Evolutionary conservation across 92 coral and sea anemone species (phyloP).

Genomic region (Muricea muricata): DNA sequence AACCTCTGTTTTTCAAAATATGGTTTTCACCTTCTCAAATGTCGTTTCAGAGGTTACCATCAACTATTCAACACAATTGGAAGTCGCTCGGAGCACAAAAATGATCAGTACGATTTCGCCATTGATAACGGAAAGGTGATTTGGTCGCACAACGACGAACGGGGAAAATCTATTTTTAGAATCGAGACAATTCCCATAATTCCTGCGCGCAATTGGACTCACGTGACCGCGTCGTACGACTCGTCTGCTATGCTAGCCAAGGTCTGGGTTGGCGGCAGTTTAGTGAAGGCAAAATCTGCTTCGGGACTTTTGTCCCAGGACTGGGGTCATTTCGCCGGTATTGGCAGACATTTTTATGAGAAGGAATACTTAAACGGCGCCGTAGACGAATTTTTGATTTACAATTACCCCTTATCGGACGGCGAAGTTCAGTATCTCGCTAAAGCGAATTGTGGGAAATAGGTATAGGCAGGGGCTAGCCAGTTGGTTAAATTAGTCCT

Average conservation of each 20-base stretch:
- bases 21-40: background rate
- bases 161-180: constrained; percentile 84
- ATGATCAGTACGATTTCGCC: constrained; percentile 92
- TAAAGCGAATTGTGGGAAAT: constrained; percentile 70
- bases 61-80: constrained; percentile 97
- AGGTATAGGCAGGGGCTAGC: background rate
- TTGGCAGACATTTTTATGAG: constrained; percentile 91
- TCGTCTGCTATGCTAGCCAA: constrained; percentile 83
- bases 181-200: constrained; percentile 86
- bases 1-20: background rate
- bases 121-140: constrained; percentile 91
- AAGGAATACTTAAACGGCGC: constrained; percentile 76
- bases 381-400: constrained; percentile 92
- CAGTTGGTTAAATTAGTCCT: no score
- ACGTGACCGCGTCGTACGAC: constrained; percentile 83
- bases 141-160: constrained; percentile 98
- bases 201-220: constrained; percentile 95
- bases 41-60: constrained; percentile 78
- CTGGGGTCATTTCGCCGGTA: constrained; percentile 99
- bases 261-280: constrained; percentile 80
- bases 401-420: constrained; percentile 81
- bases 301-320: constrained; percentile 95
- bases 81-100: constrained; percentile 91
- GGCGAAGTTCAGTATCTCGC: constrained; percentile 81
- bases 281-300: constrained; percentile 84